These are phyloP conservation scores for Eciton burchellii DNA, from an alignment of 1,140 invertebrate species.

Conservation along the genomic window DNA sequence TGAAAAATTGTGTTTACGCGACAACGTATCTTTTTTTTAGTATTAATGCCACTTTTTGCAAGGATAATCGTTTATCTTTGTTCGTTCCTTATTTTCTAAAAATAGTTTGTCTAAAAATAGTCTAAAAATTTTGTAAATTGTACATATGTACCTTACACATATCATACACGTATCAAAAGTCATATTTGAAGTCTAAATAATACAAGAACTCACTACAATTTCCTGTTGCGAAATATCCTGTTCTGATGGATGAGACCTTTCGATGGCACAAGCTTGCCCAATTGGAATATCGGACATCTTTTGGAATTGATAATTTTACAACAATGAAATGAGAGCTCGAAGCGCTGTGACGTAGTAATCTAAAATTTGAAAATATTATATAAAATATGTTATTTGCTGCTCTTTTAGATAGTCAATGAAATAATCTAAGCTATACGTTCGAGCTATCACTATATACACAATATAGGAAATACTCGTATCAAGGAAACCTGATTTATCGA, in stretches of 20 bases:
- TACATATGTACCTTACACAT: background rate
- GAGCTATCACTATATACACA: background rate
- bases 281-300: constrained; percentile 25
- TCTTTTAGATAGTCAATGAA: background rate
- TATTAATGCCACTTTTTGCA: constrained; percentile 2
- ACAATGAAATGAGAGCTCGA: background rate
- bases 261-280: background rate
- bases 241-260: background rate
- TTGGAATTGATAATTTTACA: background rate
- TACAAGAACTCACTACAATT: constrained; percentile 6
- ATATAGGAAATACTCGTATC: too few relatives aligned
- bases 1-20: background rate
- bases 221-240: background rate
- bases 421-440: background rate
- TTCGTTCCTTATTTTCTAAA: background rate
- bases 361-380: background rate
- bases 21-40: background rate
- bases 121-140: too few relatives aligned
- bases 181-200: background rate
- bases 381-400: background rate
- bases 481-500: constrained; percentile 26
- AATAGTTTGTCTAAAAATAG: background rate
- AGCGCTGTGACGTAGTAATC: background rate
- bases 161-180: too few relatives aligned
- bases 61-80: background rate